phyloP scores from a whole-genome alignment of 2,888 invertebrate species.

The Drosophila siamana region DNA sequence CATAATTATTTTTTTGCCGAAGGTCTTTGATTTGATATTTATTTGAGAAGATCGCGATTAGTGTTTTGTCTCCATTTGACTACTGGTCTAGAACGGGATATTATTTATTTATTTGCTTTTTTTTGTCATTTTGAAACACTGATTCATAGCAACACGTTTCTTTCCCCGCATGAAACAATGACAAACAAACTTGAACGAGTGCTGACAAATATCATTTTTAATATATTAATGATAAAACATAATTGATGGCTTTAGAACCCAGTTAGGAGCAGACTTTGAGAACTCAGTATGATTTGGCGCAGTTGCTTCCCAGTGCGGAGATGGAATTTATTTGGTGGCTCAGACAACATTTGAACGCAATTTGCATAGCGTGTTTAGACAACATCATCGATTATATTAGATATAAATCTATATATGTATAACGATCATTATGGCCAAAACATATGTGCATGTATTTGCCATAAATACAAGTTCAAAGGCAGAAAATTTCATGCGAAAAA shows the following conservation, averaged over 20 bases:
- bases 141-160: slow-evolving; percentile 8
- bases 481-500: slow-evolving; percentile 39
- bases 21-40: slow-evolving; percentile 35
- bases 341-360: slow-evolving; percentile 29
- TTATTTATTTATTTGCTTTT: neutral
- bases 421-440: slow-evolving; percentile 14
- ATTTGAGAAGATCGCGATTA: slow-evolving; percentile 39
- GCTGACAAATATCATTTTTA: neutral
- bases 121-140: no score
- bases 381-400: slow-evolving; percentile 43
- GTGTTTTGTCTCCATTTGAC: slow-evolving; percentile 28
- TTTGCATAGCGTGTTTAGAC: slow-evolving; percentile 70
- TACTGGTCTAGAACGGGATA: slow-evolving; percentile 34
- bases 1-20: slow-evolving; percentile 30
- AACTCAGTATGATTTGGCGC: slow-evolving; percentile 18
- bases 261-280: slow-evolving; percentile 6
- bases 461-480: slow-evolving; percentile 52
- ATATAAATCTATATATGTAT: slow-evolving; percentile 22
- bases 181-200: no score
- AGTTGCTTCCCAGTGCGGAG: neutral
- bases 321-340: slow-evolving; percentile 24
- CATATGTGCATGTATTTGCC: neutral
- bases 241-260: neutral
- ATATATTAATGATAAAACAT: neutral
- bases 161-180: neutral